These are phyloP conservation scores for Vespertilio murinus DNA, from an alignment of 2,797 vertebrate species.

Conservation along the genomic window DNA sequence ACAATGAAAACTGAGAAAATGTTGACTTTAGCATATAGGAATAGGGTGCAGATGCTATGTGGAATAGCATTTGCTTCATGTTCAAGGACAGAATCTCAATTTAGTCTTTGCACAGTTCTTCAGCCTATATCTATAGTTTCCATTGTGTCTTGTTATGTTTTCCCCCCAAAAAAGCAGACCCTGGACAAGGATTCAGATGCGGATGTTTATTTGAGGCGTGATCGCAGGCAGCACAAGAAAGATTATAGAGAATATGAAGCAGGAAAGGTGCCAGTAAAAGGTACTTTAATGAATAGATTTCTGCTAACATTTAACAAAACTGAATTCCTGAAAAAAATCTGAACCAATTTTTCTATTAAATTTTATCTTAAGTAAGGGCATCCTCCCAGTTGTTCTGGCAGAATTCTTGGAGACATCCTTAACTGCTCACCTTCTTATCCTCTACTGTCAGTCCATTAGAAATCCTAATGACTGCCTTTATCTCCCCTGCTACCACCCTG, in stretches of 20 bases:
- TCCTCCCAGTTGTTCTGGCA: background rate
- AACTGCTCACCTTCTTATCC: background rate
- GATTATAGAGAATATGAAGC: background rate
- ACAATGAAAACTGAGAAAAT: background rate
- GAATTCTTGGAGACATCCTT: background rate
- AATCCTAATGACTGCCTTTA: background rate
- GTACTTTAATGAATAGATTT: background rate
- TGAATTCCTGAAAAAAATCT: background rate
- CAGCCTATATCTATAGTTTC: background rate
- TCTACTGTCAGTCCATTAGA: background rate
- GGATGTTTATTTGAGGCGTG: background rate
- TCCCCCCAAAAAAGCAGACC: background rate
- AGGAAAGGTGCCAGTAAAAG: background rate
- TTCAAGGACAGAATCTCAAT: background rate
- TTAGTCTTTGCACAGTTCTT: background rate
- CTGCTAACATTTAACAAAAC: background rate
- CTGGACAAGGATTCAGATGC: background rate
- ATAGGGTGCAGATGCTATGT: accelerated
- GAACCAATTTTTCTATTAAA: background rate
- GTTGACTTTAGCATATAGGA: too few relatives aligned
- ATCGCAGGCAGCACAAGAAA: background rate
- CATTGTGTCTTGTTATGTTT: background rate
- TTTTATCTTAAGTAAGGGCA: background rate
- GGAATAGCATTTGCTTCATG: background rate
- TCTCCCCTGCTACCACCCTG: background rate